phyloP scores from a whole-genome alignment of 1,140 invertebrate species.

The Heterodera carotae region DNA sequence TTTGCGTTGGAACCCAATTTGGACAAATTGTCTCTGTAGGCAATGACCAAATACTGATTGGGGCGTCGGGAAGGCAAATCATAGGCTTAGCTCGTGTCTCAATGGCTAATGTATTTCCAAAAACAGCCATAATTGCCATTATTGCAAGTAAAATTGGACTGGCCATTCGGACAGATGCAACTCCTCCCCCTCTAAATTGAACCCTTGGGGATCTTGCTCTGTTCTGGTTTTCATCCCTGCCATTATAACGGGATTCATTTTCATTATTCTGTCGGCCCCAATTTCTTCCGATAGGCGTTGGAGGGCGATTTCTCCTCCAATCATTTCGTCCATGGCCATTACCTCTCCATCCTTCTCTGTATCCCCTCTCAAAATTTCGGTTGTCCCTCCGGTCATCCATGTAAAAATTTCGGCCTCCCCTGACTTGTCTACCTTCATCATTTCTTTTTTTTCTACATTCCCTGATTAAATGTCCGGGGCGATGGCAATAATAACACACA shows the following conservation, averaged over 20 bases:
- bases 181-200: background rate
- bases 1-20: background rate
- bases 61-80: conserved; percentile 3
- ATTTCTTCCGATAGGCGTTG: background rate
- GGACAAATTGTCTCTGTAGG: conserved; percentile 12
- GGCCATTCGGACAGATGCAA: background rate
- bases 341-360: background rate
- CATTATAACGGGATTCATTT: background rate
- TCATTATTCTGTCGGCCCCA: background rate
- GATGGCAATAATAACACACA: background rate
- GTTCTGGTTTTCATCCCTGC: too few species aligned
- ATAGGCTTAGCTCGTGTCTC: background rate
- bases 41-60: background rate
- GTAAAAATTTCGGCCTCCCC: background rate
- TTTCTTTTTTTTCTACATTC: background rate
- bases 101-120: background rate
- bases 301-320: background rate
- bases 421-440: background rate
- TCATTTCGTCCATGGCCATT: background rate
- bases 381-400: background rate
- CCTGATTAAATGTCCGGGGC: background rate
- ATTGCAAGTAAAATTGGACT: conserved; percentile 3
- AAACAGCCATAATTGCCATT: background rate
- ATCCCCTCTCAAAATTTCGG: background rate
- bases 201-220: background rate